Conservation (phyloP, 2,888 invertebrate species). For the Drosophila macrospina region DNA sequence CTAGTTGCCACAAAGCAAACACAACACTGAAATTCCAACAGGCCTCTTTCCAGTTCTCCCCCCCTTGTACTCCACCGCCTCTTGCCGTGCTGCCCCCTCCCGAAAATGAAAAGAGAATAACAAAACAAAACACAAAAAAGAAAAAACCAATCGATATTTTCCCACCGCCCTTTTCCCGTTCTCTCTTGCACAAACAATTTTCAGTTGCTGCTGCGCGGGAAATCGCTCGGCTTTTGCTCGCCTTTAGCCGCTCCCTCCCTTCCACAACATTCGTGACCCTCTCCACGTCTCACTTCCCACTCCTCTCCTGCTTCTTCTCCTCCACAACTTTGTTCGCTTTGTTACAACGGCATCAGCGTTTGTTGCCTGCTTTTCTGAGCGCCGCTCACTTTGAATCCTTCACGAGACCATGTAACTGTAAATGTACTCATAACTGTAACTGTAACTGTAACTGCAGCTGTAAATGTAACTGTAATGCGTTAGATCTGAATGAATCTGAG, state of each 20-base stretch:
- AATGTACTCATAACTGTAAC: constrained; percentile 39
- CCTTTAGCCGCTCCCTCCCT: not conserved
- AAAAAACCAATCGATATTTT: constrained; percentile 71
- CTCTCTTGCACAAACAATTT: constrained; percentile 62
- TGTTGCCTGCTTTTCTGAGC: constrained; percentile 54
- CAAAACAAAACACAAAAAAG: constrained; percentile 25
- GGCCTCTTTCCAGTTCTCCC: constrained; percentile 52
- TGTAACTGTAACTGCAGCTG: constrained; percentile 32
- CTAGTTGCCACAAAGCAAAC: constrained; percentile 37
- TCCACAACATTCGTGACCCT: constrained; percentile 24
- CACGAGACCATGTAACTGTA: constrained; percentile 59
- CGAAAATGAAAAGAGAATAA: constrained; percentile 13
- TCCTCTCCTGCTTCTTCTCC: not conserved
- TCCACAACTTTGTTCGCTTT: not conserved
- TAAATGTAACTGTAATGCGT: constrained; percentile 36
- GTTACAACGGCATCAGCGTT: constrained; percentile 16
- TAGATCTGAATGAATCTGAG: constrained; percentile 4
- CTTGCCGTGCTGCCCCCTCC: not conserved
- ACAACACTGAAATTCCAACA: constrained; percentile 62
- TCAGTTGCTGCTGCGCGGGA: constrained; percentile 54
- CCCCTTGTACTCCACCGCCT: not conserved
- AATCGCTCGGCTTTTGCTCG: constrained; percentile 28
- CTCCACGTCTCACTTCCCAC: not conserved
- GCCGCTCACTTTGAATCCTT: constrained; percentile 61
- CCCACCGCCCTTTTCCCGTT: constrained; percentile 47